Evolutionary conservation across 2,113 vertebrate genomes (phyloP).

Genomic region (Nothocercus nigrocapillus): DNA sequence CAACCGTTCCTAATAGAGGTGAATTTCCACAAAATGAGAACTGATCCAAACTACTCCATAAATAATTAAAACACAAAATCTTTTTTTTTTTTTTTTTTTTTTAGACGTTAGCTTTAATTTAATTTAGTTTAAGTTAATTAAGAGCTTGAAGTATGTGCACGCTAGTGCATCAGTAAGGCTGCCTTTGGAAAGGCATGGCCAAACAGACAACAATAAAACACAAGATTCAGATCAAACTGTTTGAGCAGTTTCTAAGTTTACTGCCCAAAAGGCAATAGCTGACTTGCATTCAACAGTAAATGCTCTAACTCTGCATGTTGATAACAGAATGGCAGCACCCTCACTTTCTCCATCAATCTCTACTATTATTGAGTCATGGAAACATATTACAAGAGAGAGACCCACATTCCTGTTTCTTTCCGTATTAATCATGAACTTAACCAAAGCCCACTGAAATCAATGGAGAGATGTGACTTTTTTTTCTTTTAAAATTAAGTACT

Average conservation of each 20-base stretch:
- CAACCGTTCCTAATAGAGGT: neutral
- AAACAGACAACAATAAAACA: neutral
- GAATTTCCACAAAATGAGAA: neutral
- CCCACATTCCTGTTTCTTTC: neutral
- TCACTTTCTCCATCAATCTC: neutral
- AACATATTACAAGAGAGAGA: neutral
- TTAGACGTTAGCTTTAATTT: too few relatives aligned
- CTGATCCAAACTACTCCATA: neutral
- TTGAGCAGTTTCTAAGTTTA: neutral
- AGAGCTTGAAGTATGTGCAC: neutral
- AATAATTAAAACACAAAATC: neutral
- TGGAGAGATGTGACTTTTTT: neutral
- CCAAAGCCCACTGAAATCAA: neutral
- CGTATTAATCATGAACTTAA: neutral
- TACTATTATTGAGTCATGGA: neutral
- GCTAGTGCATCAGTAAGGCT: neutral
- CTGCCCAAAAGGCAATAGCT: neutral
- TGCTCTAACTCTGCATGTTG: rapidly evolving
- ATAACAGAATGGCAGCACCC: neutral
- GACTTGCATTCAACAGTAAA: neutral
- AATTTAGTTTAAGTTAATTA: neutral
- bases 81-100: neutral
- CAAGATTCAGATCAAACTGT: neutral
- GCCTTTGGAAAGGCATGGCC: neutral
- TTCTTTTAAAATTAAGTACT: neutral